Evolutionary conservation across 2,888 invertebrate species (phyloP), one percentile per base, ranked within the genome.

Genomic region (Cyrtodaria siliqua): DNA sequence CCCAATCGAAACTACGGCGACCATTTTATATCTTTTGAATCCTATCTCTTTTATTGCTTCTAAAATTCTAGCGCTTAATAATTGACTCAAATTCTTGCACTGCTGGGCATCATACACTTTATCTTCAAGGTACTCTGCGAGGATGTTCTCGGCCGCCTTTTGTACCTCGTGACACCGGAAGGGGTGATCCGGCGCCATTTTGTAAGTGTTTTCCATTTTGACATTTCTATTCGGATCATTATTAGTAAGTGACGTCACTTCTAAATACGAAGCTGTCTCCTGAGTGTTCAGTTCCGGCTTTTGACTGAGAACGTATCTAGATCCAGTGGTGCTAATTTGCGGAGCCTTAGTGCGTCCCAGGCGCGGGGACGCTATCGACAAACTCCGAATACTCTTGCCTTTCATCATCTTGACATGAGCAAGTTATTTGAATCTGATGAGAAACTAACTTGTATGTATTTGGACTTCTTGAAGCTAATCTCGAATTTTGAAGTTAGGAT

Each of bases 1-100:
- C 1, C 91, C 91, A 14, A 91, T 83, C n/a, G 89, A 89, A 3
- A 91, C 90, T 18, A 90, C 85, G n/a, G 88, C 87, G 12, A 91
- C 89, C 56, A 91, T 76, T 79, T 91, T 91, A 78, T 88, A 91
- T 12, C 87, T 73, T 57, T 75, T 75, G 20, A 84, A 75, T 27
- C 83, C 79, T 24, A 90, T 74, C 3, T 72, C 16, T 79, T 89
- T 89, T 1, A 91, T 76, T 53, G 74, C 78, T 29, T 90, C 88
- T 75, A 91, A 74, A 44, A 91, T 87, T 23, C 64, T 71, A 2
- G 85, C 82, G 29, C 90, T 89, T 18, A 91, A 56, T 8, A 81
- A 66, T 57, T 91, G 90, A 47, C 88, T 88, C 8, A 90, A 67
- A 26, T 75, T 62, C 29, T 88, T 85, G 71, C 91, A 91, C 20